Evolutionary conservation across 2,888 invertebrate species (phyloP).

Genomic region (Ischnus inquisitorius): DNA sequence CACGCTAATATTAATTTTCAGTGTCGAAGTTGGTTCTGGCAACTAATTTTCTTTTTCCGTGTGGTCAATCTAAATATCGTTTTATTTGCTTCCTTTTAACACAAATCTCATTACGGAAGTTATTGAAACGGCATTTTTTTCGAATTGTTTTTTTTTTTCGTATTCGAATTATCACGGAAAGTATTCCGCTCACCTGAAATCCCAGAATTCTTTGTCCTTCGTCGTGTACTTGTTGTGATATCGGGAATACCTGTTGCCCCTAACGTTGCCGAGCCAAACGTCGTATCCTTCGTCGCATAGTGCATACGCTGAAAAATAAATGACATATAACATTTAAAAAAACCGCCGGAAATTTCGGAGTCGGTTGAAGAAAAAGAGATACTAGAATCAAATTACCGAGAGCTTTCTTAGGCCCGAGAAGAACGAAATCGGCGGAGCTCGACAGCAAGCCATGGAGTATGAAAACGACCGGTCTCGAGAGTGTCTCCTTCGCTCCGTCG

Average conservation of each 20-base stretch:
- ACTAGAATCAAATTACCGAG: slow-evolving; percentile 74
- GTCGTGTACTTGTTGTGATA: slow-evolving; percentile 80
- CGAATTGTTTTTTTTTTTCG: background rate
- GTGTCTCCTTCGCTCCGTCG: slow-evolving; percentile 19
- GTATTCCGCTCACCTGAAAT: slow-evolving; percentile 80
- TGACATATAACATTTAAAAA: background rate
- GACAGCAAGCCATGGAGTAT: slow-evolving; percentile 82
- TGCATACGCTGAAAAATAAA: slow-evolving; percentile 77
- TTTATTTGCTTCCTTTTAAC: background rate
- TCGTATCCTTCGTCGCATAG: slow-evolving; percentile 82
- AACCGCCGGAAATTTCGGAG: background rate
- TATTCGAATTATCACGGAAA: slow-evolving; percentile 21
- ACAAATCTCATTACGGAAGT: no score
- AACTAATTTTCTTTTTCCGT: no score
- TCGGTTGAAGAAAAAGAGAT: background rate
- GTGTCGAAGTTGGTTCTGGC: no score
- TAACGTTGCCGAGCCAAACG: slow-evolving; percentile 83
- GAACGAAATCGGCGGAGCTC: slow-evolving; percentile 83
- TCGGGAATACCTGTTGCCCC: slow-evolving; percentile 83
- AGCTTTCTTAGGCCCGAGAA: slow-evolving; percentile 82
- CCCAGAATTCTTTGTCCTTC: slow-evolving; percentile 83
- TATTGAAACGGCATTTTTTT: no score
- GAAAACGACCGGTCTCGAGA: slow-evolving; percentile 77
- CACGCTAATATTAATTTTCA: no score
- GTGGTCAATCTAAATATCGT: no score